Conservation (phyloP, 2,113 vertebrate genomes). For the Phylloscopus trochiloides region DNA sequence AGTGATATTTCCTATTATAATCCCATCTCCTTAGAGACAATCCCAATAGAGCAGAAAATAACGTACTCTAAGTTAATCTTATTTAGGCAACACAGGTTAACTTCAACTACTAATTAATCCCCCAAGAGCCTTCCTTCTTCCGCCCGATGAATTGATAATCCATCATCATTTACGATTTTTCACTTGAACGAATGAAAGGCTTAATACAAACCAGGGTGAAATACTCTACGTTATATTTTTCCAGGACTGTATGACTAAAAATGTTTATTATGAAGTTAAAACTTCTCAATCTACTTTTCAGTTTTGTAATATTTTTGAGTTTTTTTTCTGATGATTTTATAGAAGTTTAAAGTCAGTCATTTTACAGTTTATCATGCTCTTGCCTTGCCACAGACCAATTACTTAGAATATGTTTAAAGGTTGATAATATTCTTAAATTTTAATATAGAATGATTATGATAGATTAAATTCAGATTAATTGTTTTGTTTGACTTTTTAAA, state of each 20-base stretch:
- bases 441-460: neutral
- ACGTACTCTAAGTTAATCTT: neutral
- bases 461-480: neutral
- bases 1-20: neutral
- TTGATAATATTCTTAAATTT: neutral
- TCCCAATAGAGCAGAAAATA: slow-evolving; percentile 23
- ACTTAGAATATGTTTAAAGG: neutral
- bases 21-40: neutral
- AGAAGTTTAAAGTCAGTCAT: neutral
- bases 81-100: neutral
- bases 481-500: neutral
- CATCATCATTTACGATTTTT: neutral
- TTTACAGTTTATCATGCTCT: neutral
- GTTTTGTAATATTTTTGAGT: neutral
- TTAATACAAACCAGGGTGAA: neutral
- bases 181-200: neutral
- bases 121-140: neutral
- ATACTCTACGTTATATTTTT: neutral
- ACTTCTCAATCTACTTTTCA: neutral
- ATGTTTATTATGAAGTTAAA: neutral
- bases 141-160: neutral
- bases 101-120: slow-evolving; percentile 14
- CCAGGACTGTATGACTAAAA: neutral
- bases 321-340: neutral
- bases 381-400: neutral